Evolutionary conservation across 2,888 invertebrate genomes (phyloP), one percentile per base, ranked within the genome.

Genomic region (Punctoribates punctum): DNA sequence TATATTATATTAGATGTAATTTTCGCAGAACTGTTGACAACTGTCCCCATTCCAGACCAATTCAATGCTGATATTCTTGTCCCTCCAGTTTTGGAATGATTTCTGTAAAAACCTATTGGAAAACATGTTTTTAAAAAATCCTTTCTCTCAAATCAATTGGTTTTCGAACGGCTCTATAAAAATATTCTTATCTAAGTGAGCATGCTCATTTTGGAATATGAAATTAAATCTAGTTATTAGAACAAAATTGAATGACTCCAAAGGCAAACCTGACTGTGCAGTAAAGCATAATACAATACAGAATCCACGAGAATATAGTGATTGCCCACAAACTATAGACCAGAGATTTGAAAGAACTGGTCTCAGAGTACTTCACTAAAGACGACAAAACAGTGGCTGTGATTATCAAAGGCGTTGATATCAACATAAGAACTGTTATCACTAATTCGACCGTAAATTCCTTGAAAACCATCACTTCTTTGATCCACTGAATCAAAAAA

Each of bases 41-140:
- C 13, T n/a, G 6, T 57, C 9, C 6, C 13, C 23, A 57, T 11
- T 57, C 57, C 57, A 57, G 23, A 70, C 70, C 46, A 70, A 70
- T 70, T 70, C 70, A 70, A 70, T 70, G 23, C n/a, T 42, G 6
- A 20, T 20, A 46, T 70, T 70, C 23, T 70, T 38, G 1, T 70
- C 20, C 9, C 42, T 38, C 70, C 70, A 70, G 0, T 46, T 6
- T 27, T 29, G 23, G 46, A 70, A 70, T 17, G 42, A 70, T 3
- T 42, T 23, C 5, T 23, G 1, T 0, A 70, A 8, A 70, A 23
- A 70, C 23, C 38, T 70, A n/a, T 42, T 25, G n/a, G n/a, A 34
- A 34, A 34, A 34, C 8, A 8, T 6, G 34, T 34, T 6, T 34
- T 34, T 6, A 34, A 34, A 34, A 4, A 34, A 34, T n/a, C n/a